Conservation (phyloP, 2,888 invertebrate species). For the Eupithecia centaureata region DNA sequence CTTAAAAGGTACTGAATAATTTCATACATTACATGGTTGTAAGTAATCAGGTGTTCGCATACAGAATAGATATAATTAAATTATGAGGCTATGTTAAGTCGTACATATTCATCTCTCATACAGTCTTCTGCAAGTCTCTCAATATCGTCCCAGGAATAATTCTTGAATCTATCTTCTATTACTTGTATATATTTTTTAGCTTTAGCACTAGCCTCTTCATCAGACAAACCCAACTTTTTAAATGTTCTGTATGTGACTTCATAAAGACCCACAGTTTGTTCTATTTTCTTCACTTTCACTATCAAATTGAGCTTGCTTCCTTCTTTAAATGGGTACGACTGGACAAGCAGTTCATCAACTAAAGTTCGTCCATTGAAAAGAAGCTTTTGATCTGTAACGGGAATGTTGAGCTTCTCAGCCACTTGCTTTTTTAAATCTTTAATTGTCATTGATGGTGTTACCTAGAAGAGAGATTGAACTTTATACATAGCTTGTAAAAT, state of each 20-base stretch:
- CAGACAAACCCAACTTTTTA: constrained; percentile 84
- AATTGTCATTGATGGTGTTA: constrained; percentile 84
- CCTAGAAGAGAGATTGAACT: constrained; percentile 58
- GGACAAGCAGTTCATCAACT: constrained; percentile 87
- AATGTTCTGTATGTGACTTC: constrained; percentile 84
- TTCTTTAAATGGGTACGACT: constrained; percentile 89
- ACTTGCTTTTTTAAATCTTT: constrained; percentile 88
- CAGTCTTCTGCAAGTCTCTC: constrained; percentile 80
- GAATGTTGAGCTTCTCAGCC: constrained; percentile 85
- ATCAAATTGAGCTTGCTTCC: constrained; percentile 89
- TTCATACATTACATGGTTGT: background rate
- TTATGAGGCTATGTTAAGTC: constrained; percentile 30
- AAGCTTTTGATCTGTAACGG: constrained; percentile 87
- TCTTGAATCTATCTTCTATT: constrained; percentile 79
- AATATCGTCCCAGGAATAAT: constrained; percentile 84
- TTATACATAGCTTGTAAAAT: background rate
- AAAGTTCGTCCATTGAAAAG: constrained; percentile 88
- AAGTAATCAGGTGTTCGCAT: background rate
- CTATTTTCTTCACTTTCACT: constrained; percentile 88
- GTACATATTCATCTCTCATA: constrained; percentile 55
- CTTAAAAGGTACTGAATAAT: background rate
- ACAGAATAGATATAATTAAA: background rate
- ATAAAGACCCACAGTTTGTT: constrained; percentile 86
- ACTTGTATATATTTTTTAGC: constrained; percentile 84
- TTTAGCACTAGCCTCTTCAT: constrained; percentile 85